Evolutionary conservation across 2,888 invertebrate genomes (phyloP).

Genomic region (Rhagium mordax): DNA sequence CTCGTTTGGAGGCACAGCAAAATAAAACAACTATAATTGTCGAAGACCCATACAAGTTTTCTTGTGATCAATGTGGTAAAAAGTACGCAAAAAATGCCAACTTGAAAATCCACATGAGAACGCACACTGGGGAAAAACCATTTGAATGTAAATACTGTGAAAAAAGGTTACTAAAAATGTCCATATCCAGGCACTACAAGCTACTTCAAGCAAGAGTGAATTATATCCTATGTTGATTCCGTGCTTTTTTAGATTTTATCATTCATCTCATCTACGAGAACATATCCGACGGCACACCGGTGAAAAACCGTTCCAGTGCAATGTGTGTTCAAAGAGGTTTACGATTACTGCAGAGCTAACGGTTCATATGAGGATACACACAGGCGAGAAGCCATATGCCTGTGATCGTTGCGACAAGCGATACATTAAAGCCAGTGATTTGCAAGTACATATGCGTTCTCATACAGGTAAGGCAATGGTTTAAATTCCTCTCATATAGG

Average conservation of each 20-base stretch:
- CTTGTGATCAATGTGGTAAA: conserved; percentile 65
- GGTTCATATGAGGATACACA: conserved; percentile 73
- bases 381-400: conserved; percentile 72
- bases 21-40: conserved; percentile 24
- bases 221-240: background rate
- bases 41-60: conserved; percentile 34
- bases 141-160: conserved; percentile 68
- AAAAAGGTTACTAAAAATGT: conserved; percentile 55
- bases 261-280: conserved; percentile 66
- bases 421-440: conserved; percentile 72
- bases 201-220: background rate
- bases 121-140: conserved; percentile 68
- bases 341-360: conserved; percentile 67
- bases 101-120: conserved; percentile 66
- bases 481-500: too few relatives aligned
- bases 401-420: conserved; percentile 70
- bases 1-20: conserved; percentile 21
- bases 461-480: conserved; percentile 53
- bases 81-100: conserved; percentile 66
- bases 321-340: conserved; percentile 65
- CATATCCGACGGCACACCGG: conserved; percentile 67
- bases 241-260: conserved; percentile 59
- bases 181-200: background rate
- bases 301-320: conserved; percentile 67
- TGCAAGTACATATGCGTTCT: conserved; percentile 71